Evolutionary conservation across 2,888 invertebrate genomes (phyloP).

Genomic region (Scaptomyza cyrtandrae): DNA sequence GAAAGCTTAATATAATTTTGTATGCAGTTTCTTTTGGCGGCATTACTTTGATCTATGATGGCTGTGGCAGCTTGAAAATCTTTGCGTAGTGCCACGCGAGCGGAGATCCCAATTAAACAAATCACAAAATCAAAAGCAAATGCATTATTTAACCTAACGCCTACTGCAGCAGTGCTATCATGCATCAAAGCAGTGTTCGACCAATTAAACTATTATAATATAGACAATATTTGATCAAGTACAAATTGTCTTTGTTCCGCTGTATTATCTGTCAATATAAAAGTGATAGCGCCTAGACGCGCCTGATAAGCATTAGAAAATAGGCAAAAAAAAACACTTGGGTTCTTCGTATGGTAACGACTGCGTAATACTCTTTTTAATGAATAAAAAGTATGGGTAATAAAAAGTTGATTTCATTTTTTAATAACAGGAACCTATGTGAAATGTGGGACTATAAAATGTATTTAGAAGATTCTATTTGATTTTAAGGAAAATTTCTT

Average conservation of each 20-base stretch:
- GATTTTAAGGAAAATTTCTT: no score
- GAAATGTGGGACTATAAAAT: neutral
- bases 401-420: neutral
- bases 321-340: neutral
- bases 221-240: constrained; percentile 54
- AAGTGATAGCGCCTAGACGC: constrained; percentile 25
- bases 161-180: neutral
- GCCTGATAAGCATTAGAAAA: constrained; percentile 53
- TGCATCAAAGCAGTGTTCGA: constrained; percentile 13
- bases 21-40: constrained; percentile 27
- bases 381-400: no score
- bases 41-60: constrained; percentile 37
- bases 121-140: constrained; percentile 12
- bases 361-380: constrained; percentile 3
- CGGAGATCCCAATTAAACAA: constrained; percentile 50
- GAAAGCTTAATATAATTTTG: constrained; percentile 10
- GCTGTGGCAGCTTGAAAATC: neutral
- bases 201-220: constrained; percentile 20
- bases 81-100: constrained; percentile 48
- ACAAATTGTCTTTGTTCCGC: constrained; percentile 61
- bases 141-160: constrained; percentile 8
- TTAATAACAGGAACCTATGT: neutral
- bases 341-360: neutral
- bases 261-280: constrained; percentile 60
- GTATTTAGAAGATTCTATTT: no score